Base-by-base conservation (phyloP, 64 coral and sea anemone species). In the Exaiptasia diaphana region DNA sequence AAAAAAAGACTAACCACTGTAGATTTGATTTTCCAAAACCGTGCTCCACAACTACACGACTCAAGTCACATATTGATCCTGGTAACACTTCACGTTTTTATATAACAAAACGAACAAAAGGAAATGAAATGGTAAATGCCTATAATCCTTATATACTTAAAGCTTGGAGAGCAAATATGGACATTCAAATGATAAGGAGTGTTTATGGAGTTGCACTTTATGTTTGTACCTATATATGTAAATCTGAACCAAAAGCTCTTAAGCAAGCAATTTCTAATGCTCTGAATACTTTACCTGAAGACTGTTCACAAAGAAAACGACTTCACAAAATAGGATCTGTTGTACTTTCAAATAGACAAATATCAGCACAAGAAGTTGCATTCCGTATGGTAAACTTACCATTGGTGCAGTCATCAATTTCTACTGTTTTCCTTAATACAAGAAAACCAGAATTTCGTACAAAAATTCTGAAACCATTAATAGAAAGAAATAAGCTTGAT, bases 21-120 rank as follows among this genome's bases (percentile, higher is more conserved):
- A 68, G 79, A 49, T 82, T 82, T 49, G 79, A 82, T 82, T 83
- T 70, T 53, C 63, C 79, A 68, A 69, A 46, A 69, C 79, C 26
- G 31, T 48, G 46, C 38, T 46, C 69, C 17, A 20, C 42, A 68
- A 14, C 31, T 6, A 83, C 20, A 38, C 7, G 40, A 28, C n/a
- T 83, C 3, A 83, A 83, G 36, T 22, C 63, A 46, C 22, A 71
- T 69, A 70, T 52, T 50, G 79, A 70, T n/a, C 18, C 33, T 38
- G 79, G 79, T 15, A 82, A 82, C 41, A 48, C 59, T 45, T 69
- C 63, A n/a, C 42, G 64, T 32, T 83, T 83, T 53, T 83, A 71
- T 83, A 35, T 69, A 50, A 70, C 46, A 67, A 83, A 53, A 45
- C n/a, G 78, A 35, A 36, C 4, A 30, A 64, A 81, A 64, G 23